Evolutionary conservation across 2,113 vertebrate species (phyloP), one percentile per base, ranked within the genome.

Genomic region (Syrrhaptes paradoxus): DNA sequence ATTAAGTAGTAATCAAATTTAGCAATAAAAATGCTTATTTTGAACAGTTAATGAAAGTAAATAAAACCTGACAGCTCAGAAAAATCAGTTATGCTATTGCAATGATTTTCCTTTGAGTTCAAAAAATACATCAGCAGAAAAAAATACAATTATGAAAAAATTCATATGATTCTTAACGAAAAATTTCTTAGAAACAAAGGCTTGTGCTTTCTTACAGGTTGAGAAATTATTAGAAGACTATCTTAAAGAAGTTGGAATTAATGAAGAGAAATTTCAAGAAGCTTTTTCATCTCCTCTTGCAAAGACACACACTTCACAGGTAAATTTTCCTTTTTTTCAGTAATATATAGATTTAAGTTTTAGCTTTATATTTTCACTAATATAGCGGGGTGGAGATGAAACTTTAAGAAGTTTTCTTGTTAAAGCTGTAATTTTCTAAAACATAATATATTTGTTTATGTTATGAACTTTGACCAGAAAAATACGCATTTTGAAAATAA

Each of bases 191-290:
- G 20, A 63, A 75, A 46, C 46, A 80, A 48, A 90, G 34, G 21
- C 10, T 68, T 74, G 1, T 58, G 5, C 16, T 89, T 91, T 76
- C 70, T 87, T 97, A 63, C 81, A 99, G 99, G 99, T 99, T 97
- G 99, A 99, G 98, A 99, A 98, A 77, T 96, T 99, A 81, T 84
- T 99, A 86, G 98, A 99, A 95, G 98, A 97, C 96, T 99, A 99
- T 91, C 98, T 99, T 97, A 98, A 98, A 97, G 99, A 99, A 96
- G 98, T 99, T 95, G 99, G 99, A 95, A 99, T 99, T 96, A 99
- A 98, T 79, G 99, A 99, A 96, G 98, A 99, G 95, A 99, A 99
- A 85, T 99, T 99, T 95, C 97, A 99, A 96, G 98, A 98, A 89
- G 99, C 99, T 25, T 99, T 99, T 86, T 98, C 98, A 12, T 99